Evolutionary conservation across 1,140 invertebrate genomes (phyloP).

Genomic region (Cecropterus lyciades): DNA sequence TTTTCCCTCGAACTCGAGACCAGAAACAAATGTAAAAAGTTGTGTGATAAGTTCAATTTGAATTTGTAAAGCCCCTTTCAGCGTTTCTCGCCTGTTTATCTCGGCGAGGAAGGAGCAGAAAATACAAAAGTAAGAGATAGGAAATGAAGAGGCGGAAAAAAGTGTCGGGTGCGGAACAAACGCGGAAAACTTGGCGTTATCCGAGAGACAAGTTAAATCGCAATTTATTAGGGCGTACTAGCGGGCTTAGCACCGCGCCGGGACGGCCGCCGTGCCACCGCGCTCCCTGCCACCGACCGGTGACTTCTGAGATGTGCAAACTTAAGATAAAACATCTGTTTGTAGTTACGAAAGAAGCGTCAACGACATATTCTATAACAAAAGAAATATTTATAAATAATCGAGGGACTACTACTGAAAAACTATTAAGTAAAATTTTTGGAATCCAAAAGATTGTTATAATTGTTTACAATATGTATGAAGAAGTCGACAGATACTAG

Average conservation of each 20-base stretch:
- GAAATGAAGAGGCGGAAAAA: slow-evolving; percentile 84
- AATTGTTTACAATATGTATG: no score
- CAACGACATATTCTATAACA: no score
- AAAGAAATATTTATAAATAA: not conserved
- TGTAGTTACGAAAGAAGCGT: not conserved
- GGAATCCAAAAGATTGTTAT: no score
- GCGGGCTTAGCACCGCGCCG: slow-evolving; percentile 66
- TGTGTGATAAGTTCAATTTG: slow-evolving; percentile 85
- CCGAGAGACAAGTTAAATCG: slow-evolving; percentile 83
- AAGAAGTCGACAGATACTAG: no score
- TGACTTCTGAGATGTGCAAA: slow-evolving; percentile 15
- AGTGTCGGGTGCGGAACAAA: slow-evolving; percentile 82
- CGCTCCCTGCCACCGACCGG: slow-evolving; percentile 26
- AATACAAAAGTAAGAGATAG: slow-evolving; percentile 85
- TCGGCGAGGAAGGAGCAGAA: slow-evolving; percentile 78
- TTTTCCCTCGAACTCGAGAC: slow-evolving; percentile 79
- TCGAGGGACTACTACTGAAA: no score
- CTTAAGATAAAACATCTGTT: slow-evolving; percentile 9
- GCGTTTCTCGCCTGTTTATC: slow-evolving; percentile 83
- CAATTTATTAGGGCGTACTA: slow-evolving; percentile 82
- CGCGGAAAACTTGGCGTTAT: slow-evolving; percentile 83
- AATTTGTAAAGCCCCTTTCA: slow-evolving; percentile 84
- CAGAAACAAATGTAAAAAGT: slow-evolving; percentile 85
- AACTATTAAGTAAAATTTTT: no score
- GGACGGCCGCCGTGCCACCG: slow-evolving; percentile 41